Base-by-base conservation (phyloP, 64 coral and sea anemone species). In the Acropora yongei region DNA sequence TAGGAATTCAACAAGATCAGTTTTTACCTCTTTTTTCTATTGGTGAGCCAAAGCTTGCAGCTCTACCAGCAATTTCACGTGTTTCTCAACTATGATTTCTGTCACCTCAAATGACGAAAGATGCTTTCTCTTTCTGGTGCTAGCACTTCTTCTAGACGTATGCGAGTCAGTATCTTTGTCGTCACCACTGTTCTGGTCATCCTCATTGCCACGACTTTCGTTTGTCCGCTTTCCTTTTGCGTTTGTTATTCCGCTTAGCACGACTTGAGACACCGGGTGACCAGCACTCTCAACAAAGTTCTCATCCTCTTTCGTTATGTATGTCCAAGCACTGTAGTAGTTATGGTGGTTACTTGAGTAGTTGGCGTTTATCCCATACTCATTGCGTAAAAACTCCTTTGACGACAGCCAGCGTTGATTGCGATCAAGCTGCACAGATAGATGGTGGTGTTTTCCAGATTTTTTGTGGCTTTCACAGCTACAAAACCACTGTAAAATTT, bases 261-360 rank as follows among this genome's bases (percentile, higher is more conserved):
- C 67, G 67, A 69, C 13, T 69, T 69, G 67, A 1, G 67, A 16
- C 67, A 69, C 67, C 51, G 67, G 67, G 67, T 71, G 1, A 16
- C 67, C 68, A 41, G 81, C 79, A 63, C 79, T 84, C 13, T 91
- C 42, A 43, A 57, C 42, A 55, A 75, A 91, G 2, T 75, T 41
- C 44, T 60, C n/a, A 44, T 91, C 89, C 10, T 57, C 66, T 87
- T 93, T 93, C 41, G 82, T 93, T 1, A 87, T 47, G 57, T 93
- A 87, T 50, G 44, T 63, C 91, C 82, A 93, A 5, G 83, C 91
- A 14, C 41, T 55, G 51, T 93, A 93, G 68, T 93, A 87, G 47
- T 93, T 93, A 18, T 79, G 13, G 75, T 80, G 75, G 18, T 63
- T 61, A 44, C 17, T 79, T 47, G 83, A 93, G 48, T 47, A 93